Base-by-base conservation (phyloP, 2,888 invertebrate genomes). In the Thera obeliscata region DNA sequence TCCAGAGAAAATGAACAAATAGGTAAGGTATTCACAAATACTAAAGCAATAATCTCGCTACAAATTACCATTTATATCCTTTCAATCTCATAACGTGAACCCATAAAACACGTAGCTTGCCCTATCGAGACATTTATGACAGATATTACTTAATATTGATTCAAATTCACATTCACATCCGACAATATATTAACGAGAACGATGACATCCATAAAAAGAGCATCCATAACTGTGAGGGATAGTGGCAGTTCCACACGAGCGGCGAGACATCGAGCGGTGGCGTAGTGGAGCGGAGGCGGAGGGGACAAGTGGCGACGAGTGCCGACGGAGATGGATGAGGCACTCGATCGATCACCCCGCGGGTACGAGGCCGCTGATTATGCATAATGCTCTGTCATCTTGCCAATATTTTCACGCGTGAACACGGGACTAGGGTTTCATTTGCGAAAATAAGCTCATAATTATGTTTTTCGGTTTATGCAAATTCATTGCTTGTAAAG, bases 181-280 rank as follows among this genome's bases (percentile, higher is more conserved):
- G 38, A 38, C 58, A 61, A 71, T 72, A 66, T 67, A 69, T 69
- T 60, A 54, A 67, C 64, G 66, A 70, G 61, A 60, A 63, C 64
- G 63, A 72, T 72, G 73, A 70, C 72, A 68, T 64, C 63, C 66
- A 66, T 68, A 72, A 70, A 72, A 63, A 67, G 70, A 70, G 62
- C 63, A 63, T 55, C 50, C 69, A 48, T 67, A 56, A 61, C 62
- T 59, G 56, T 71, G 74, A 73, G 50, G 50, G 66, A 73, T 70
- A 69, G 70, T 57, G 72, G 59, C 64, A 63, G 57, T 62, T 61
- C 35, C 52, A 67, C 58, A 54, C 70, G 70, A 70, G 70, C 73
- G 69, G 64, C 55, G 66, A 58, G 65, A 61, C 59, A 22, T 22
- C 22, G 22, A 71, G 46, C 64, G 55, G 60, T 56, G 54, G 9